Conservation (phyloP, 92 coral and sea anemone species). For the Micromussa lordhowensis region DNA sequence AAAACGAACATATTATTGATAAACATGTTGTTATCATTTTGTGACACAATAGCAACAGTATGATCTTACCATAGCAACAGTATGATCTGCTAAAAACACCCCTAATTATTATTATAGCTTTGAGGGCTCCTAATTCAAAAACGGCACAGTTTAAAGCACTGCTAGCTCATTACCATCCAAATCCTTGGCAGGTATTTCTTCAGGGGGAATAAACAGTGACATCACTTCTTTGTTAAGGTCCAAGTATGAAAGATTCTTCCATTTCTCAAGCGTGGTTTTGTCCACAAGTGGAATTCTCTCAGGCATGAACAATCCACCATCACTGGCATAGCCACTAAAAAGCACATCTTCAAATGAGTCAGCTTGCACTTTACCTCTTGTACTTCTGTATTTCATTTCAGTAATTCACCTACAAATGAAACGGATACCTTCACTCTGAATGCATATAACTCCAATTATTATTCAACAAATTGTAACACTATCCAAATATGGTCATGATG, state of each 20-base stretch:
- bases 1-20: too few species aligned
- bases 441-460: not conserved
- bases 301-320: constrained; percentile 94
- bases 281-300: constrained; percentile 80
- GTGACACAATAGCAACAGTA: too few species aligned
- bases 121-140: too few species aligned
- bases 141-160: too few species aligned
- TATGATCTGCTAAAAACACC: too few species aligned
- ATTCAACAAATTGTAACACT: too few species aligned
- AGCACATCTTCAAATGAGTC: constrained; percentile 80
- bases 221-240: constrained; percentile 77
- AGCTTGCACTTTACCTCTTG: constrained; percentile 75
- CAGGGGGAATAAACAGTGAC: constrained; percentile 75
- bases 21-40: too few species aligned
- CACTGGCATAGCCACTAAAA: constrained; percentile 74
- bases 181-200: constrained; percentile 72
- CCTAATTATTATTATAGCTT: too few species aligned
- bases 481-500: too few species aligned
- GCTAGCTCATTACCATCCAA: constrained; percentile 65
- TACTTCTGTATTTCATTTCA: constrained; percentile 84
- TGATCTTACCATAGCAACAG: too few species aligned
- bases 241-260: constrained; percentile 77
- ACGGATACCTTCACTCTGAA: not conserved
- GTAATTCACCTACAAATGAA: not conserved
- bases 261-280: constrained; percentile 43